A percentile compares a stretch with the other conserved stretches of the same genome.
These are phyloP conservation scores for Tribolium freemani DNA, from an alignment of 2,888 invertebrate genomes.

Conservation along the genomic window DNA sequence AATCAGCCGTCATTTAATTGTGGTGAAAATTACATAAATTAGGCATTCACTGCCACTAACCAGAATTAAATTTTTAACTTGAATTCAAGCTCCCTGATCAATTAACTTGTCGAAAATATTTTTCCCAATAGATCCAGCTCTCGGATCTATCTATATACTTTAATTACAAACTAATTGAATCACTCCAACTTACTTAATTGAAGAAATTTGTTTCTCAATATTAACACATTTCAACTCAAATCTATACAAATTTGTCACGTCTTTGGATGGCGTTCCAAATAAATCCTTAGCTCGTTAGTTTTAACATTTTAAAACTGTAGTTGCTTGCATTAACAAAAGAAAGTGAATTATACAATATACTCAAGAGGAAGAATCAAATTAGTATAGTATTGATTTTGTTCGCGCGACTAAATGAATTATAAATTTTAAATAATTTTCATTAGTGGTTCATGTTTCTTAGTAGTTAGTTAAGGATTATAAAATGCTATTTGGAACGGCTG, in stretches of 20 bases:
- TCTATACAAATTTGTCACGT: background rate
- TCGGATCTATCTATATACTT: background rate
- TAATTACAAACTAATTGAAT: slow-evolving; percentile 19
- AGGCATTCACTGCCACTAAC: slow-evolving; percentile 15
- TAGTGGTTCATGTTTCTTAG: too few species aligned
- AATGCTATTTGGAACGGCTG: slow-evolving; percentile 19
- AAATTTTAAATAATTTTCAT: too few species aligned
- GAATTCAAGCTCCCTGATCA: slow-evolving; percentile 15
- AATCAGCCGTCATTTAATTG: slow-evolving; percentile 32
- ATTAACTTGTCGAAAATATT: slow-evolving; percentile 28
- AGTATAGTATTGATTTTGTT: background rate
- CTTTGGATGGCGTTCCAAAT: background rate
- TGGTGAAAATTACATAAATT: slow-evolving; percentile 35
- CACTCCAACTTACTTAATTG: background rate
- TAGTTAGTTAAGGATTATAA: background rate
- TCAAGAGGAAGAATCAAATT: background rate
- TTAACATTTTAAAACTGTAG: background rate
- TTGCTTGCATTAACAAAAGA: background rate
- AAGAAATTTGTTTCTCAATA: background rate
- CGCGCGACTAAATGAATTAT: too few species aligned
- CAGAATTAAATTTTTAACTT: slow-evolving; percentile 30
- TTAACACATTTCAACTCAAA: background rate
- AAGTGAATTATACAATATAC: background rate
- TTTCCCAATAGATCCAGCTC: slow-evolving; percentile 1
- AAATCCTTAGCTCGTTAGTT: background rate